Conservation (phyloP, 1,140 invertebrate genomes). For the Pomacea maculata region DNA sequence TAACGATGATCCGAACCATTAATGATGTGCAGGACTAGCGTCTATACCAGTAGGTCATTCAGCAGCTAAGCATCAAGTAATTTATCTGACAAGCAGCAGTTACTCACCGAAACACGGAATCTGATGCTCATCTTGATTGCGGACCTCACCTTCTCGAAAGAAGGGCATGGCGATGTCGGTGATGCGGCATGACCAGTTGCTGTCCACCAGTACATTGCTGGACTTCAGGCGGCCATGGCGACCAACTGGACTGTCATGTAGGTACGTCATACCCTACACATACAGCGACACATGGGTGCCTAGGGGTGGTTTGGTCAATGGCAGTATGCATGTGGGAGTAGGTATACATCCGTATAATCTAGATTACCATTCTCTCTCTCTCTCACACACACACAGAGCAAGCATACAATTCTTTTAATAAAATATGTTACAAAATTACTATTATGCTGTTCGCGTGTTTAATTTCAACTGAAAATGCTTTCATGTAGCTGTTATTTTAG, state of each 20-base stretch:
- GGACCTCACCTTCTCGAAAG: constrained; percentile 35
- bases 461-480: too few species aligned
- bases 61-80: too few species aligned
- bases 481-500: too few species aligned
- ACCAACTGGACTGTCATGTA: constrained; percentile 36
- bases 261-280: constrained; percentile 43
- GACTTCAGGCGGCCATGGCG: constrained; percentile 43
- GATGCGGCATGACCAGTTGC: constrained; percentile 44
- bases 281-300: neutral
- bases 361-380: too few species aligned
- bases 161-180: constrained; percentile 36
- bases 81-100: neutral
- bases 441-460: too few species aligned
- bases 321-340: too few species aligned
- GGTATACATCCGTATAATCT: too few species aligned
- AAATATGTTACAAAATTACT: too few species aligned
- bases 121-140: constrained; percentile 17
- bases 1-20: neutral
- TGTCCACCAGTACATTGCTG: constrained; percentile 44
- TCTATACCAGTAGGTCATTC: neutral
- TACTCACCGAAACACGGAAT: constrained; percentile 31
- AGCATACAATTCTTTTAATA: too few species aligned
- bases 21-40: too few species aligned
- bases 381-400: too few species aligned
- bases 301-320: neutral